Evolutionary conservation across 2,113 vertebrate species (phyloP), one percentile per base, ranked within the genome.

Genomic region (Cathartes aura): DNA sequence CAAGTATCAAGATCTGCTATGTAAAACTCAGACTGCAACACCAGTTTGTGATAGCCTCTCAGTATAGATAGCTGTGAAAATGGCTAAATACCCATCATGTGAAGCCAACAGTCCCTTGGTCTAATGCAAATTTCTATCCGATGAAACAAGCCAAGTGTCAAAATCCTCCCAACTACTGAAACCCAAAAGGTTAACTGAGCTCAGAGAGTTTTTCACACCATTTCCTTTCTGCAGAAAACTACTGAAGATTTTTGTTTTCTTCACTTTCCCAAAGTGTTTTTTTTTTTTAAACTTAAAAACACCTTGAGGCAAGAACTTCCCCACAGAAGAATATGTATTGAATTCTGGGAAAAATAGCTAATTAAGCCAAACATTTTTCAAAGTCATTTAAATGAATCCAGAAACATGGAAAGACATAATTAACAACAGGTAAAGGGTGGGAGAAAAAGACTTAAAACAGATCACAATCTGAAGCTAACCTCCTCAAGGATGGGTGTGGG

Each of bases 61-160:
- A 17, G 36, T 13, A 58, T 0, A 43, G 40, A 22, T 0, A 40
- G 42, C 20, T 2, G 0, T 11, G 24, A n/a, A 71, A 88, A 71
- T 6, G 43, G 27, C 16, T n/a, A 15, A 56, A 63, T 5, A n/a
- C 3, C 14, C 11, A 0, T 19, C 30, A 14, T 1, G 11, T 2
- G 18, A 43, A 75, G 32, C 2, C 76, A 63, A 50, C 32, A 7
- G 32, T 12, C 55, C 19, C 71, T 64, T 4, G 11, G 36, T 52
- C 50, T 40, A 30, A 34, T 2, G 27, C 19, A 50, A 24, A 30
- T 38, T 38, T 21, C 42, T 15, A 8, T 3, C 48, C 27, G 52
- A 5, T 5, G 9, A 47, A 78, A 64, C 36, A 15, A 76, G 11
- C 11, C 48, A 14, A 53, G 40, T 2, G 15, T 53, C 58, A 47